Evolutionary conservation across 2,797 vertebrate species (phyloP), one percentile per base, ranked within the genome.

Genomic region (Galaxias olidus): DNA sequence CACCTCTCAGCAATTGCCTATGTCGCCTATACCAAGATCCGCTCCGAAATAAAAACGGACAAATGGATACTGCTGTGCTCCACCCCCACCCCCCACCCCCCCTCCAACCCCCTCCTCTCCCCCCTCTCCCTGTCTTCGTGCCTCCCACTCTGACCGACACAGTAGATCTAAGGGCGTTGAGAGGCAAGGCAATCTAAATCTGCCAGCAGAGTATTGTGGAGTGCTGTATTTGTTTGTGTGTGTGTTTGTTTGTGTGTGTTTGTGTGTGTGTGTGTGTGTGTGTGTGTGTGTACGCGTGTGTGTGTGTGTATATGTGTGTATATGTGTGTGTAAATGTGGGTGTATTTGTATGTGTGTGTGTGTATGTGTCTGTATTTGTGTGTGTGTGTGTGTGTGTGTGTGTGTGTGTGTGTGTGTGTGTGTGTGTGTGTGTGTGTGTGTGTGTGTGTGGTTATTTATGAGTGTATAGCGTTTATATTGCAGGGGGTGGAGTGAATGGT

Each of bases 21-120:
- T 4, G 45, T 48, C 74, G 79, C 78, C 75, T 76, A 79, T 82
- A 77, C 79, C 77, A 60, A 66, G 59, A 78, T 69, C 11, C 48
- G 65, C 72, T 80, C 1, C n/a, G n/a, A 9, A 78, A 76, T 77
- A 84, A 45, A 66, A 19, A 54, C 56, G 63, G 61, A 66, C 30
- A 0, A 40, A 62, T 50, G n/a, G 9, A 67, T 61, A 44, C 65
- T 45, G 48, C 30, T 49, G 45, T 0, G 40, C 30, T 14, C 30
- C 30, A 19, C 9, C 61, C 18, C 42, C 60, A 40, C 9, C 17
- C 8, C 51, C n/a, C 7, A 4, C 50, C 8, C 5, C 41, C 6
- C 12, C 12, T 14, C 19, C 13, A 6, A 4, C 18, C 4, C 40
- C 52, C 20, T 44, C 59, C 45, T 70, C 19, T 20, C 55, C 63